These are phyloP conservation scores for Dioctria linearis DNA, from an alignment of 2,888 invertebrate genomes.

Conservation along the genomic window DNA sequence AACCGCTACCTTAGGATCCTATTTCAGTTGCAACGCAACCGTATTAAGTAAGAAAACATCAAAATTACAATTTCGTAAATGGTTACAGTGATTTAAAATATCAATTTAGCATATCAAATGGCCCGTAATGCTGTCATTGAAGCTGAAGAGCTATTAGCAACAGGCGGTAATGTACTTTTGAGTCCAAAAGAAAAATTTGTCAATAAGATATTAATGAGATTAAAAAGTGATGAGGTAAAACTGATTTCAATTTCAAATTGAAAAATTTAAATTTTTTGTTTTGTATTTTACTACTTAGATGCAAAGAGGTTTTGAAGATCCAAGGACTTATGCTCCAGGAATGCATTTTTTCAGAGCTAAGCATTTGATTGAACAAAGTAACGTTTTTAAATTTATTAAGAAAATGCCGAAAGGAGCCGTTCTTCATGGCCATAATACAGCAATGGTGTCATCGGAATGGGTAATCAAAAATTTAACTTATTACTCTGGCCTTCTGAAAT, in stretches of 20 bases:
- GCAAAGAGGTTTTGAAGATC: conserved; percentile 57
- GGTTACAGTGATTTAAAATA: neutral
- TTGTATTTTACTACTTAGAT: conserved; percentile 22
- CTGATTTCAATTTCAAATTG: neutral
- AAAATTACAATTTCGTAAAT: neutral
- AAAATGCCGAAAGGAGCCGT: conserved; percentile 75
- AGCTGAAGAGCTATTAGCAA: conserved; percentile 67
- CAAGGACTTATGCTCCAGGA: conserved; percentile 72
- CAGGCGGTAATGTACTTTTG: conserved; percentile 65
- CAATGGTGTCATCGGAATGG: conserved; percentile 72
- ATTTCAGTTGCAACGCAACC: neutral
- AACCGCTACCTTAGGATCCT: neutral
- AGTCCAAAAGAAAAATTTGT: conserved; percentile 63
- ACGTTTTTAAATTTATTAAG: conserved; percentile 74
- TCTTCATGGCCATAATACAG: conserved; percentile 74
- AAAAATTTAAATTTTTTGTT: neutral
- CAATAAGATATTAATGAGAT: conserved; percentile 65
- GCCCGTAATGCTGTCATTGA: conserved; percentile 63
- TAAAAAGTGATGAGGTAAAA: conserved; percentile 65
- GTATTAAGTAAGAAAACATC: neutral
- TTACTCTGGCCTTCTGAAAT: conserved; percentile 67
- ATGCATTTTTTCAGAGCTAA: conserved; percentile 74
- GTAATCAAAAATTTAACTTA: conserved; percentile 73
- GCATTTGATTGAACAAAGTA: conserved; percentile 72
- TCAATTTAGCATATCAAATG: conserved; percentile 6